Evolutionary conservation across 2,888 invertebrate species (phyloP).

Genomic region (Cephus pulcher): DNA sequence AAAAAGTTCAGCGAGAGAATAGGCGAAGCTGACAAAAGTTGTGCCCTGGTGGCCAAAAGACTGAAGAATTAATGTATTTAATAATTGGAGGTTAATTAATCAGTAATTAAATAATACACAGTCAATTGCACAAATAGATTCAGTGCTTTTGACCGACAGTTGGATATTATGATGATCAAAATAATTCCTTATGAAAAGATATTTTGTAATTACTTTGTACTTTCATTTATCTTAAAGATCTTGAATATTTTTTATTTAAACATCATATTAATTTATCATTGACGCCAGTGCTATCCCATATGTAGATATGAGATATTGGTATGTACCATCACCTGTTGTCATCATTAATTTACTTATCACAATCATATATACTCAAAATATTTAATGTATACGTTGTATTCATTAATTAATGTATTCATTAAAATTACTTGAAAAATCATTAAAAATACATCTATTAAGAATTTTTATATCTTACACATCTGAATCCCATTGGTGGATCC

Average conservation of each 20-base stretch:
- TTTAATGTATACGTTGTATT: too few species aligned
- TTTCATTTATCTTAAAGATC: not conserved
- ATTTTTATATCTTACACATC: not conserved
- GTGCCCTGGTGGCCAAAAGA: slow-evolving; percentile 42
- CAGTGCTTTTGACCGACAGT: not conserved
- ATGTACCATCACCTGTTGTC: too few species aligned
- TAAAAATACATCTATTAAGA: too few species aligned
- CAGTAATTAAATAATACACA: not conserved
- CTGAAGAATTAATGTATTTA: slow-evolving; percentile 9
- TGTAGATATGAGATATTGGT: not conserved
- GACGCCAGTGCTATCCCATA: not conserved
- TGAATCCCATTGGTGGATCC: not conserved
- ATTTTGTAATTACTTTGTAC: not conserved
- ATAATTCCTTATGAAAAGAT: not conserved
- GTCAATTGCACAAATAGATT: not conserved
- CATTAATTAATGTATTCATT: too few species aligned
- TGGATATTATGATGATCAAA: not conserved
- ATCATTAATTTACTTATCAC: too few species aligned
- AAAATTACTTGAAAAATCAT: too few species aligned
- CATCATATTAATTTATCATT: not conserved
- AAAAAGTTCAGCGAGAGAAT: slow-evolving; percentile 73
- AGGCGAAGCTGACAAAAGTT: slow-evolving; percentile 46
- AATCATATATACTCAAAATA: too few species aligned
- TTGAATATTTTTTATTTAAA: not conserved
- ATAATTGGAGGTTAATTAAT: not conserved